Evolutionary conservation across 2,797 vertebrate species (phyloP), one percentile per base, ranked within the genome.

Genomic region (Esox masquinongy): DNA sequence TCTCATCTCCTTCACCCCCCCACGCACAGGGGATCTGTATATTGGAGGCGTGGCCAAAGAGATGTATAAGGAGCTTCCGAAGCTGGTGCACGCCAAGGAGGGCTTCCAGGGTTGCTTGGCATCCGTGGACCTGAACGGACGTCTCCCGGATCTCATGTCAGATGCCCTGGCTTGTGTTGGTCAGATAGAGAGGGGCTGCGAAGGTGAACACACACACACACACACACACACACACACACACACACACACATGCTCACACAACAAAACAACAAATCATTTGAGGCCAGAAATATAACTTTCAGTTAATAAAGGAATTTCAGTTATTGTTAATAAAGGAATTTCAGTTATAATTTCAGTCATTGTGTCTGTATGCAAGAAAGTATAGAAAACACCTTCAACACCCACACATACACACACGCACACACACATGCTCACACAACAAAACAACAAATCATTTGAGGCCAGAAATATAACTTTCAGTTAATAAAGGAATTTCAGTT

Each of bases 61-160:
- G 80, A 96, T 95, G 88, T 98, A 92, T 87, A 98, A 97, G 85
- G 96, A 97, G 47, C 92, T 99, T 81, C 97, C 97, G 16, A 99
- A 98, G 85, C 91, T 99, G 31, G 97, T 99, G 43, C 96, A 98
- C 0, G 96, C 97, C 77, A 98, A 97, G 82, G 97, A 98, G 84
- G 97, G 97, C 2, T 99, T 99, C 89, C 97, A 99, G 85, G 97
- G 97, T 82, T 99, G 97, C 81, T 92, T 99, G 86, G 97, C 97
- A 5, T 98, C 97, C 0, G 94, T 99, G 74, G 97, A 99, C 88
- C 92, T 99, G 86, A 99, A 99, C 0, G 97, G 97, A 79, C 94
- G 96, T 1, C 96, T 99, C 77, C 97, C 97, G 9, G 97, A 98
- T 88, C 91, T 99, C 82, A 96, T 99, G 90, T 96, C 96, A 14